phyloP scores from a whole-genome alignment of 1,140 invertebrate genomes.

The Drosophila funebris region DNA sequence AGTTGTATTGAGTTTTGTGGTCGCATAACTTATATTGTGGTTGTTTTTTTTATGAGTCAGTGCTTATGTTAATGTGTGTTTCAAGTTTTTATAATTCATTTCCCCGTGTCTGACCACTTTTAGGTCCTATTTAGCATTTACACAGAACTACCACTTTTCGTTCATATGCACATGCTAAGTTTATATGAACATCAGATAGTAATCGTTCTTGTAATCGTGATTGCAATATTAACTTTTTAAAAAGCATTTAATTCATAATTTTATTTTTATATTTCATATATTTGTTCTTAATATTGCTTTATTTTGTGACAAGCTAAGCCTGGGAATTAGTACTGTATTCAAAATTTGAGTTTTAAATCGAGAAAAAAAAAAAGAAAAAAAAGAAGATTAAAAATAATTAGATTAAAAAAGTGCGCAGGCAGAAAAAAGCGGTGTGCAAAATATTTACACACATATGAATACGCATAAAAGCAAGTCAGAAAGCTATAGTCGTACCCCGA shows the following conservation, averaged over 20 bases:
- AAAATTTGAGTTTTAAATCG: conserved; percentile 77
- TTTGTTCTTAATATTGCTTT: too few relatives aligned
- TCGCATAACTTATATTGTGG: background rate
- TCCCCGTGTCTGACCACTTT: too few relatives aligned
- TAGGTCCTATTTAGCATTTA: too few relatives aligned
- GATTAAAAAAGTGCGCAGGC: conserved; percentile 52
- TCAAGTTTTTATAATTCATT: conserved; percentile 34
- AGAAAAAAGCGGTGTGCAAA: conserved; percentile 33
- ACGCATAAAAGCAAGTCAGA: too few relatives aligned
- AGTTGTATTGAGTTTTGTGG: background rate
- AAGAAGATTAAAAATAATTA: conserved; percentile 70
- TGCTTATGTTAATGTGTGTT: conserved; percentile 6
- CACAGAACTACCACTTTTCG: too few relatives aligned
- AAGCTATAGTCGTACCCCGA: too few relatives aligned
- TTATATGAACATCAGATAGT: too few relatives aligned
- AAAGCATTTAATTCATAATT: conserved; percentile 12
- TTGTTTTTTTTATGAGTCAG: background rate
- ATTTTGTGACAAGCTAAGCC: conserved; percentile 41
- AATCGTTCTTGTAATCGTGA: too few relatives aligned
- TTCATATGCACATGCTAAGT: too few relatives aligned
- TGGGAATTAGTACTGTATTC: conserved; percentile 79
- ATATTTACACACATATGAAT: background rate
- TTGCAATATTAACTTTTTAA: conserved; percentile 31
- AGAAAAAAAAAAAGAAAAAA: conserved; percentile 55
- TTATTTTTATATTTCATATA: conserved; percentile 11